Base-by-base conservation (phyloP, 2,888 invertebrate species). In the Elaeidobius kamerunicus region DNA sequence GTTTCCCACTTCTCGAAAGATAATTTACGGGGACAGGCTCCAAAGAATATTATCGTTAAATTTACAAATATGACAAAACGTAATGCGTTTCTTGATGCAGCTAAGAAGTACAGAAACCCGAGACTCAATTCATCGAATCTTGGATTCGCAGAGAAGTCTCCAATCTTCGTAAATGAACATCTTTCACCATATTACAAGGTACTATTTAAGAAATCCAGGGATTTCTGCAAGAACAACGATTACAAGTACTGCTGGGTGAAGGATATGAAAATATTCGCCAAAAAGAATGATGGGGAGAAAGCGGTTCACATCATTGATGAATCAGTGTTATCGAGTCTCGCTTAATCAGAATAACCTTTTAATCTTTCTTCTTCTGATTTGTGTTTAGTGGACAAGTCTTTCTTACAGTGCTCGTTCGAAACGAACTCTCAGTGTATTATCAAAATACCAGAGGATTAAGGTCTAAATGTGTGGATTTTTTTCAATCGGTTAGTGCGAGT, bases 171-270 rank as follows among this genome's bases (percentile, higher is more conserved):
- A 23, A 23, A 23, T 23, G 23, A 23, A 23, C 23, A 23, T 9
- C 23, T 23, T 4, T 23, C 23, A 23, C 41, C 41, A 6, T 41
- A 19, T n/a, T 41, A 19, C 15, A 41, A 38, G 16, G 12, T 17
- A 16, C 16, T 38, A 11, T 16, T 15, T 38, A 38, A 38, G 17
- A 38, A 38, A 16, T 12, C 38, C 16, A 15, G 38, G 3, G 38
- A 38, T 11, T 38, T 38, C 16, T 11, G 14, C 4, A 38, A 38
- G 17, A 11, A 7, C 7, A 15, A n/a, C 7, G 11, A 17, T 15
- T 38, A 38, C 38, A 38, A 38, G 16, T 38, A 15, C 16, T 16
- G 38, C 16, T 38, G 38, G 38, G 38, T 38, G 15, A 38, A 16
- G 16, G 38, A 38, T 9, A 11, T 7, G 3, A 38, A 16, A 38